These are phyloP conservation scores for Pogonocherus hispidulus DNA, from an alignment of 2,888 invertebrate species.

Conservation along the genomic window DNA sequence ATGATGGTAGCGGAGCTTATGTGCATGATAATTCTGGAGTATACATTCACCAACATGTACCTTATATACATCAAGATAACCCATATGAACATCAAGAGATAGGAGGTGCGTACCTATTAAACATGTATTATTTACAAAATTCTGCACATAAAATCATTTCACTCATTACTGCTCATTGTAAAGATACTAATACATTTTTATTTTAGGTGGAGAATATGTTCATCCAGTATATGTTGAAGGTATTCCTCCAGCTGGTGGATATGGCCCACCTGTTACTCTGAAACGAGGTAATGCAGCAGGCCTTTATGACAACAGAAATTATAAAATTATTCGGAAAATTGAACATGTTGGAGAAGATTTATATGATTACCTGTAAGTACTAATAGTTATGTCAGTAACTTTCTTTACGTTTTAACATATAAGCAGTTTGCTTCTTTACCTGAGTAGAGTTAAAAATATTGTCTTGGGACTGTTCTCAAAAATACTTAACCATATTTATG, in stretches of 20 bases:
- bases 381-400: constrained; percentile 8
- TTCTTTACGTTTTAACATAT: no score
- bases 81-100: constrained; percentile 21
- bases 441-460: no score
- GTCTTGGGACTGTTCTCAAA: not conserved
- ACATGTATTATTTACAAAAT: not conserved
- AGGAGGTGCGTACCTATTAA: not conserved
- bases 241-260: constrained; percentile 49
- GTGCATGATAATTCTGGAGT: constrained; percentile 28
- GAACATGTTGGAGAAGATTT: constrained; percentile 71
- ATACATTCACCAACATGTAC: constrained; percentile 70
- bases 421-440: no score
- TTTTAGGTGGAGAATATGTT: constrained; percentile 26
- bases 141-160: not conserved
- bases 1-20: constrained; percentile 34
- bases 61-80: constrained; percentile 68
- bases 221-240: constrained; percentile 30
- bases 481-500: not conserved
- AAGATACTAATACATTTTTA: no score
- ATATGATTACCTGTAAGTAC: constrained; percentile 72
- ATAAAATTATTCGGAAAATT: constrained; percentile 72
- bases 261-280: constrained; percentile 38
- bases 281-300: constrained; percentile 52
- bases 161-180: no score
- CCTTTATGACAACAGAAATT: constrained; percentile 67